These are phyloP conservation scores for Cinara cedri DNA, from an alignment of 2,888 invertebrate genomes.

Conservation along the genomic window DNA sequence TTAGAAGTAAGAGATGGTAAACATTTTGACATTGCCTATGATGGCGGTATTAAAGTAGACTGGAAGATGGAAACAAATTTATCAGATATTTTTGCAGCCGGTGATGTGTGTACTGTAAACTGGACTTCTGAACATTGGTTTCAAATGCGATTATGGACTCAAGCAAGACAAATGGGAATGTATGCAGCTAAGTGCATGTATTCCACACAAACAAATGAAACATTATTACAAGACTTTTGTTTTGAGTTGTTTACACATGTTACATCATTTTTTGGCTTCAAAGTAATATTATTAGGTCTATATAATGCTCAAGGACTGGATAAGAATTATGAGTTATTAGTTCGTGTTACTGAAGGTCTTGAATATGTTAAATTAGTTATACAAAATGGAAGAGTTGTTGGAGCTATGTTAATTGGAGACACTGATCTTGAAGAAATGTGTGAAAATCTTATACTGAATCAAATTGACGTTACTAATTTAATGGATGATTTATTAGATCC, in stretches of 20 bases:
- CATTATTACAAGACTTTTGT: conserved; percentile 86
- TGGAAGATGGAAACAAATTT: conserved; percentile 83
- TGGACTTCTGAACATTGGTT: conserved; percentile 89
- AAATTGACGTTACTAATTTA: conserved; percentile 83
- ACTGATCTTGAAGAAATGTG: conserved; percentile 97
- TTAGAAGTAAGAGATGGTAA: conserved; percentile 64
- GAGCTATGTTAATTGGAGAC: conserved; percentile 94
- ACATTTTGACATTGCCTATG: conserved; percentile 67
- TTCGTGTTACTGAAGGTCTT: conserved; percentile 79
- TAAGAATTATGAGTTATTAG: conserved; percentile 79
- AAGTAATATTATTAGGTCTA: conserved; percentile 88
- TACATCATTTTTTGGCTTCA: conserved; percentile 91
- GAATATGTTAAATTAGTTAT: conserved; percentile 90
- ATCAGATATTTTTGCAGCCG: conserved; percentile 86
- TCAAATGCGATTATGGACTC: conserved; percentile 96
- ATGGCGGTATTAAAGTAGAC: conserved; percentile 87
- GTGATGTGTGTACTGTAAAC: conserved; percentile 86
- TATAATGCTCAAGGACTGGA: conserved; percentile 91
- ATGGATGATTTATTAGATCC: conserved; percentile 94
- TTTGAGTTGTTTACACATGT: conserved; percentile 98
- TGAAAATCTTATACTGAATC: conserved; percentile 95
- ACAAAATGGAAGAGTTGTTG: conserved; percentile 78
- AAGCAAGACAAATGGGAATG: conserved; percentile 95
- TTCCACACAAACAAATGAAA: conserved; percentile 68
- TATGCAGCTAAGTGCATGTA: conserved; percentile 93